These are phyloP conservation scores for Nothura maculosa DNA, from an alignment of 2,797 vertebrate genomes.

Conservation along the genomic window DNA sequence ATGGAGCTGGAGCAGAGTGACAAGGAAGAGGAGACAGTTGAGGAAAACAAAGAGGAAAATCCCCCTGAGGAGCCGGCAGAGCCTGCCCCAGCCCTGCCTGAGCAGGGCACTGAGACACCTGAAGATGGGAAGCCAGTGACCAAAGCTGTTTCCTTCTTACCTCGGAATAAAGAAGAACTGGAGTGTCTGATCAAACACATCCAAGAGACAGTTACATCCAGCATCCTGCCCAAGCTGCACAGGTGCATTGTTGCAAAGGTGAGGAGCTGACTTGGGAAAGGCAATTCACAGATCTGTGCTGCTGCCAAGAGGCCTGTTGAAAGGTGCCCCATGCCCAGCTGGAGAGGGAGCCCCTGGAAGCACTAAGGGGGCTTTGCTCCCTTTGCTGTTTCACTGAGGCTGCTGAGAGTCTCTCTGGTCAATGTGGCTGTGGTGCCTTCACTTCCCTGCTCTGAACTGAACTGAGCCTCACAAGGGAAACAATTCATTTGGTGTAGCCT, in stretches of 20 bases:
- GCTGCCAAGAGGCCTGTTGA: not conserved
- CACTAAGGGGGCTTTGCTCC: not conserved
- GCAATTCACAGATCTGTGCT: not conserved
- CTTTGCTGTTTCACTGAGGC: not conserved
- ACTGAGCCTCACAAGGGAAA: not conserved
- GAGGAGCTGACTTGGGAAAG: not conserved
- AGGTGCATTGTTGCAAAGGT: slow-evolving; percentile 95
- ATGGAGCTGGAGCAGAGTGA: slow-evolving; percentile 81
- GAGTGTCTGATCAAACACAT: slow-evolving; percentile 87
- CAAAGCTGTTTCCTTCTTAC: slow-evolving; percentile 82
- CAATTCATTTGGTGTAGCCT: not conserved
- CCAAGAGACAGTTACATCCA: slow-evolving; percentile 86
- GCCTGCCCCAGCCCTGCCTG: not conserved
- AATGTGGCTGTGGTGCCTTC: not conserved
- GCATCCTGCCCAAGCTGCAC: slow-evolving; percentile 92
- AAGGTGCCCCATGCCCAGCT: accelerated
- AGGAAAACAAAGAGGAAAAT: not conserved
- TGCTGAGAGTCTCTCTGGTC: not conserved
- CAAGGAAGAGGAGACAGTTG: slow-evolving; percentile 37
- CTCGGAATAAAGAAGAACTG: slow-evolving; percentile 88
- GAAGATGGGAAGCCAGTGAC: not conserved
- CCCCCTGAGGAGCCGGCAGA: not conserved
- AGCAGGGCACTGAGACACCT: not conserved
- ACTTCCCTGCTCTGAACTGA: not conserved
- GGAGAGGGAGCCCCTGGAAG: not conserved